These are phyloP conservation scores for Cheiracanthium punctorium DNA, from an alignment of 2,888 invertebrate genomes.

Conservation along the genomic window DNA sequence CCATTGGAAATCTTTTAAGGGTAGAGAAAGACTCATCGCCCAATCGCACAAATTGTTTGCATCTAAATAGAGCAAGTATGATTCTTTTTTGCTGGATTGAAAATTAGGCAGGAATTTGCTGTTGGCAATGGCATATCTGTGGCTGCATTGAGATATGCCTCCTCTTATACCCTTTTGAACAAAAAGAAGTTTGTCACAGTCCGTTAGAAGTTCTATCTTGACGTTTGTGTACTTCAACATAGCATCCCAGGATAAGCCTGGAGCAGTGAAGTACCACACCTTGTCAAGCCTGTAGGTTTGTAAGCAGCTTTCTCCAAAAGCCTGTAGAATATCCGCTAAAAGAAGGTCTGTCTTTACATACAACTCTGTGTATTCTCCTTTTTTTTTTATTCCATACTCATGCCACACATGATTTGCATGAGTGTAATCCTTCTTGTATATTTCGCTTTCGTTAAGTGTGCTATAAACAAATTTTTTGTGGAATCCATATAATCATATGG, in stretches of 20 bases:
- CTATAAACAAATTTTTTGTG: conserved; percentile 69
- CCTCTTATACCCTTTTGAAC: background rate
- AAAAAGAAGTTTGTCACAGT: background rate
- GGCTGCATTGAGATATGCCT: background rate
- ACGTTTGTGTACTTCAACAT: conserved; percentile 71
- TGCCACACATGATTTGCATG: conserved; percentile 66
- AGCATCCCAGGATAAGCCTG: conserved; percentile 74
- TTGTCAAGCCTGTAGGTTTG: conserved; percentile 73
- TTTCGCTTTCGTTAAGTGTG: conserved; percentile 49
- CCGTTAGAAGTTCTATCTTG: background rate
- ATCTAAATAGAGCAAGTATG: conserved; percentile 59
- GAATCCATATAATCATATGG: conserved; percentile 73
- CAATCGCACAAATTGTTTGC: conserved; percentile 71
- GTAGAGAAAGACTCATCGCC: conserved; percentile 71
- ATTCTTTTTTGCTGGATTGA: conserved; percentile 35
- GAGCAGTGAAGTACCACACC: conserved; percentile 71
- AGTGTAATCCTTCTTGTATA: conserved; percentile 61
- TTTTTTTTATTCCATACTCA: conserved; percentile 69
- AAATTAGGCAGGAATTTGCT: conserved; percentile 36
- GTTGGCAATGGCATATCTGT: conserved; percentile 41
- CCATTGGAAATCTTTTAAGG: conserved; percentile 64
- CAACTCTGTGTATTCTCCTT: conserved; percentile 68
- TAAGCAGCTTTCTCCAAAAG: conserved; percentile 71
- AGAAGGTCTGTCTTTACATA: conserved; percentile 2
- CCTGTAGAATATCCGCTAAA: background rate